A percentile compares a stretch with the other conserved stretches of the same genome.
Conservation (phyloP, 92 coral and sea anemone genomes). For the Zoanthus sansibaricus region DNA sequence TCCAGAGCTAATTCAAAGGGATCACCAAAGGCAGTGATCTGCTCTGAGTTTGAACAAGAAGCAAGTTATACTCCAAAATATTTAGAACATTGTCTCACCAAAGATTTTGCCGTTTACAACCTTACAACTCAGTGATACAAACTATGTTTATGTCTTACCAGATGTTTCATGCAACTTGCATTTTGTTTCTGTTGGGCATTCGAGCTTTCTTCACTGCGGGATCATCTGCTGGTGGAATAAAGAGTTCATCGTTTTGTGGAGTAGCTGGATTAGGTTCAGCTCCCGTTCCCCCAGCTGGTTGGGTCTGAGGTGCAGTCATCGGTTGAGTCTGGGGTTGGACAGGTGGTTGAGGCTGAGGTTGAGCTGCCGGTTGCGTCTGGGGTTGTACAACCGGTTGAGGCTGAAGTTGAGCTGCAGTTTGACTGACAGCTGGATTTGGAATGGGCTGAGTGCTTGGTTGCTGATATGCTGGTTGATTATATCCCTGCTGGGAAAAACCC, state of each 20-base stretch:
- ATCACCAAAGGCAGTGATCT: too few relatives aligned
- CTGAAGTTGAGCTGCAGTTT: neutral
- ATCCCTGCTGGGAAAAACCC: neutral
- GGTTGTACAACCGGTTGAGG: neutral
- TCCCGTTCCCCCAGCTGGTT: conserved; percentile 5
- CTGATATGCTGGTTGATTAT: conserved; percentile 1
- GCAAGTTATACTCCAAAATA: too few relatives aligned
- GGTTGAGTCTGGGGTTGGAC: conserved; percentile 7
- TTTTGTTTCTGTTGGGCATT: neutral
- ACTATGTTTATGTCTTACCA: neutral
- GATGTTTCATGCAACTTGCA: neutral
- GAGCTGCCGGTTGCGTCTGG: neutral
- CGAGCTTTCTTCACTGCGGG: conserved; percentile 1
- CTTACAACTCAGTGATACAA: too few relatives aligned
- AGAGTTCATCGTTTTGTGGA: conserved; percentile 28
- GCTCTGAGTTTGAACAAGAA: too few relatives aligned
- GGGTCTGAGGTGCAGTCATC: neutral
- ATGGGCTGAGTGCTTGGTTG: neutral
- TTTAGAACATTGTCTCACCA: too few relatives aligned
- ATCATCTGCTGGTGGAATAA: conserved; percentile 35
- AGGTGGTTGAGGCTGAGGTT: neutral
- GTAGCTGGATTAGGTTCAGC: neutral
- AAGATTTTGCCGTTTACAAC: too few relatives aligned
- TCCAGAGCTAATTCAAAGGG: too few relatives aligned
- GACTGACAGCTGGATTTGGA: neutral